These are phyloP conservation scores for Macrotus californicus DNA, from an alignment of 2,113 vertebrate species.

Conservation along the genomic window DNA sequence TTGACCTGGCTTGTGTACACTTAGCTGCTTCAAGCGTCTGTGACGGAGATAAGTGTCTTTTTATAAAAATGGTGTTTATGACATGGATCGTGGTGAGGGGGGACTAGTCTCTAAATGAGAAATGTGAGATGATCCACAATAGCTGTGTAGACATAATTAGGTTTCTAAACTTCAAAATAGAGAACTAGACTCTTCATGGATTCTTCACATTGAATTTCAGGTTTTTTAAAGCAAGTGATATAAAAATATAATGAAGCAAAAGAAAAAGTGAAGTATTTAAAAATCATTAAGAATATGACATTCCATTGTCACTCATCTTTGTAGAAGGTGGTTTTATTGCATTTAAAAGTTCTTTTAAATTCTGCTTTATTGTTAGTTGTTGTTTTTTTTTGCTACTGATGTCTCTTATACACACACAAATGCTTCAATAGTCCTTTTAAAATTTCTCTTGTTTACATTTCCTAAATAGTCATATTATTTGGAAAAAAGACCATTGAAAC, in stretches of 20 bases:
- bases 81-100: not conserved
- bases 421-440: not conserved
- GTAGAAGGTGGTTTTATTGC: not conserved
- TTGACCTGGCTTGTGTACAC: not conserved
- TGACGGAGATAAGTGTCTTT: not conserved
- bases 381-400: not conserved
- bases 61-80: not conserved
- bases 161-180: not conserved
- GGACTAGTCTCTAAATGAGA: not conserved
- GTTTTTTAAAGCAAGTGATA: not conserved
- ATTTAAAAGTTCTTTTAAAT: not conserved
- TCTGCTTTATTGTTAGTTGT: not conserved
- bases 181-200: not conserved
- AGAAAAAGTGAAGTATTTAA: not conserved
- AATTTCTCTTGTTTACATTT: not conserved
- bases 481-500: not conserved
- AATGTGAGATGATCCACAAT: not conserved
- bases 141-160: not conserved
- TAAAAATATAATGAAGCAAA: not conserved
- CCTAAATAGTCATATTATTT: not conserved
- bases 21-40: not conserved
- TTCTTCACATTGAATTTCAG: not conserved
- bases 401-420: not conserved
- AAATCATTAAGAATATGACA: not conserved
- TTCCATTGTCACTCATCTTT: not conserved